phyloP scores from a whole-genome alignment of 2,113 vertebrate genomes.

The Fulica atra region DNA sequence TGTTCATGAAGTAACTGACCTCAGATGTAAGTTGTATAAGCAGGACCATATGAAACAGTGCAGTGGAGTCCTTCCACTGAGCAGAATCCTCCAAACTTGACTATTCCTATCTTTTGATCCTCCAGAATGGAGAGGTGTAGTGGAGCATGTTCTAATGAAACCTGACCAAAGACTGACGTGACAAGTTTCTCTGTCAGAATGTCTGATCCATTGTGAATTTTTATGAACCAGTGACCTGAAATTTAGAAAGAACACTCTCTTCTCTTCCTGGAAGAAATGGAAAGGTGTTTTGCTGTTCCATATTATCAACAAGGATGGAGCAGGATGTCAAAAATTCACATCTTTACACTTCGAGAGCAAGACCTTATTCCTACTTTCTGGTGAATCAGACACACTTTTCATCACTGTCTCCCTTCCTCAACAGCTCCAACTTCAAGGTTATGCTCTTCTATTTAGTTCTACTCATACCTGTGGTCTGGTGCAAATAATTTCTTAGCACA shows the following conservation, averaged over 20 bases:
- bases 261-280: neutral
- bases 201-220: neutral
- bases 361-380: neutral
- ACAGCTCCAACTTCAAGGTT: neutral
- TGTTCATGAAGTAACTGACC: neutral
- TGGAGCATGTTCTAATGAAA: neutral
- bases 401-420: neutral
- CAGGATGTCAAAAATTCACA: neutral
- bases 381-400: neutral
- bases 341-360: neutral
- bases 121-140: neutral
- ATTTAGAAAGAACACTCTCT: neutral
- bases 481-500: neutral
- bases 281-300: neutral
- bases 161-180: neutral
- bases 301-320: neutral
- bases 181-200: neutral
- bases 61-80: neutral
- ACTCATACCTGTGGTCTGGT: neutral
- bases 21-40: neutral
- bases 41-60: neutral
- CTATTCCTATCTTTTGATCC: neutral
- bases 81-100: neutral
- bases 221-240: constrained; percentile 1
- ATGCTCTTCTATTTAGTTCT: neutral